Evolutionary conservation across 2,888 invertebrate genomes (phyloP).

Genomic region (Brachynemurus nebulosus): DNA sequence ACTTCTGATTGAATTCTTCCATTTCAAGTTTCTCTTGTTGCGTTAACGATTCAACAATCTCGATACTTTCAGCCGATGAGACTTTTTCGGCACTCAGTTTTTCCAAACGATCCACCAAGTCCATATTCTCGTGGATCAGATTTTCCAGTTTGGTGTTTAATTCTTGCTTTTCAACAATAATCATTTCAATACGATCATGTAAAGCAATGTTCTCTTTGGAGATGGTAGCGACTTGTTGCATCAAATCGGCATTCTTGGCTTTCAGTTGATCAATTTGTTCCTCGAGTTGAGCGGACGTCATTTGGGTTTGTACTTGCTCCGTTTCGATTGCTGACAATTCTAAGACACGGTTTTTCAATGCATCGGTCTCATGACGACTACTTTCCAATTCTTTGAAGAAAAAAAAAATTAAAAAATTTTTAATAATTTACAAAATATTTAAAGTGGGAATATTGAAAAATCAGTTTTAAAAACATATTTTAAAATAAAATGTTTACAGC

Average conservation of each 20-base stretch:
- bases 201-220: slow-evolving; percentile 40
- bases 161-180: slow-evolving; percentile 46
- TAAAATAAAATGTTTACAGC: too few species aligned
- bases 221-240: slow-evolving; percentile 35
- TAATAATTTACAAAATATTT: not conserved
- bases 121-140: slow-evolving; percentile 59
- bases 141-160: slow-evolving; percentile 45
- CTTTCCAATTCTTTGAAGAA: slow-evolving; percentile 36
- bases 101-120: slow-evolving; percentile 54
- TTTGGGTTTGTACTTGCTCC: slow-evolving; percentile 61
- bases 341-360: slow-evolving; percentile 44
- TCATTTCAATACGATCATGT: slow-evolving; percentile 37
- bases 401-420: not conserved
- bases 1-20: slow-evolving; percentile 47
- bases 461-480: too few species aligned
- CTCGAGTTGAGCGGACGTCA: slow-evolving; percentile 63
- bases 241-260: slow-evolving; percentile 35
- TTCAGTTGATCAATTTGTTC: slow-evolving; percentile 51
- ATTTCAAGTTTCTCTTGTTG: slow-evolving; percentile 56
- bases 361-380: slow-evolving; percentile 45
- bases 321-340: slow-evolving; percentile 48
- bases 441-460: too few species aligned
- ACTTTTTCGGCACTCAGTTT: slow-evolving; percentile 58
- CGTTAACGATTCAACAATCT: slow-evolving; percentile 56
- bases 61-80: slow-evolving; percentile 62